Base-by-base conservation (phyloP, 2,797 vertebrate genomes). In the Enteromius treurensis region DNA sequence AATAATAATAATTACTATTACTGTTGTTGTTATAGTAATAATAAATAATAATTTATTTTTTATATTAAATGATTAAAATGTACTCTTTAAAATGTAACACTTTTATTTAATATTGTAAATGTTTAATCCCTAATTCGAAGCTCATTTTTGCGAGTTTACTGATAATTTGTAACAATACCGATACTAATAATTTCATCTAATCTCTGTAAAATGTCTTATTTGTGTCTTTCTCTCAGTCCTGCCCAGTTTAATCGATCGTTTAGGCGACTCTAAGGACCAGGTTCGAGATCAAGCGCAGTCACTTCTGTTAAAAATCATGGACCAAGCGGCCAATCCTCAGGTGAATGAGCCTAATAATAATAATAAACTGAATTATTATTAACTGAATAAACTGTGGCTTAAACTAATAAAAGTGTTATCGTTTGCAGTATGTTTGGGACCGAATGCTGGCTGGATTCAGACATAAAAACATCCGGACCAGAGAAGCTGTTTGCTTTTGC, bases 371-470 rank as follows among this genome's bases (percentile, higher is more conserved):
- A n/a, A n/a, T n/a, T n/a, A n/a, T n/a, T n/a, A n/a, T n/a, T n/a
- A n/a, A n/a, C n/a, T n/a, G 1, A 47, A 32, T 26, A 21, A 9
- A 3, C 4, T 15, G 19, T n/a, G 34, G 1, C 3, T 29, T 10
- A 65, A 69, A 45, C 49, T 45, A 21, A 49, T 40, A 10, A 3
- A 8, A 58, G 67, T 32, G 0, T 89, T 2, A 32, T 51, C 79
- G 77, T 84, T 65, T 88, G 0, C 90, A 99, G 98, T 98, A 96
- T 0, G 97, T 99, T 5, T 99, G 98, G 98, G 98, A 99, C 90
- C 94, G 97, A 74, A 96, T 99, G 95, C 93, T 97, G 19, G 96
- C 95, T 89, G 98, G 98, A 85, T 99, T 99, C 94, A 99, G 98
- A 92, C 98, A 99, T 88, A 99, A 98, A 93, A 99, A 99, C 93